Evolutionary conservation across 2,113 vertebrate species (phyloP).

Genomic region (Eupsittula cactorum): DNA sequence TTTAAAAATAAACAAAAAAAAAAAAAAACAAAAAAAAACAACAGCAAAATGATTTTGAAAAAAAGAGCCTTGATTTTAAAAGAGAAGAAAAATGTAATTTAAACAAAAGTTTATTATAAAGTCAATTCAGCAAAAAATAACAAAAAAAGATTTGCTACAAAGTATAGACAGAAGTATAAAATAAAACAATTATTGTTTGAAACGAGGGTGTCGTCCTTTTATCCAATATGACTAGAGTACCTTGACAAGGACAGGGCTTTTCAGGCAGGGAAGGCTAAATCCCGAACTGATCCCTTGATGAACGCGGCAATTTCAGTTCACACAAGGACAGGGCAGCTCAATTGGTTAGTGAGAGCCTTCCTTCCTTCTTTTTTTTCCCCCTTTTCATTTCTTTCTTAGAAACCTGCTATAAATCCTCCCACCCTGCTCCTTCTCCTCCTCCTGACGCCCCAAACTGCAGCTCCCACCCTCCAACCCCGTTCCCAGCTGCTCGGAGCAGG

Average conservation of each 20-base stretch:
- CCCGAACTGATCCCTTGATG: background rate
- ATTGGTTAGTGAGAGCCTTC: background rate
- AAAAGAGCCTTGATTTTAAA: constrained; percentile 83
- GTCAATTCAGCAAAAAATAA: constrained; percentile 80
- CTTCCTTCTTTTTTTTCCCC: no score
- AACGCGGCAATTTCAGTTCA: constrained; percentile 1
- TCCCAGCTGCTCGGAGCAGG: background rate
- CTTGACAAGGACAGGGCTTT: background rate
- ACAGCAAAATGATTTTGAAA: constrained; percentile 74
- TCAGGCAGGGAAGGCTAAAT: background rate
- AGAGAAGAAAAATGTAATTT: constrained; percentile 85
- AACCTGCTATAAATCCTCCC: background rate
- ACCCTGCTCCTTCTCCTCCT: background rate
- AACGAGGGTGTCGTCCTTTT: constrained; percentile 76
- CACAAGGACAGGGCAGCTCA: background rate
- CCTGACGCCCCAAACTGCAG: background rate
- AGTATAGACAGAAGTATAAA: constrained; percentile 90
- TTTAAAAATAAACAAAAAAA: no score
- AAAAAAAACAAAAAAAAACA: background rate
- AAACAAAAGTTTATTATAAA: constrained; percentile 89
- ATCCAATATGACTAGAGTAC: background rate
- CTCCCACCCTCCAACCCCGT: background rate
- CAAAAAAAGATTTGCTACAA: constrained; percentile 84
- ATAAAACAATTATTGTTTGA: constrained; percentile 95
- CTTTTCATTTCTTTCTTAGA: background rate